Base-by-base conservation (phyloP, 2,888 invertebrate species). In the Coelogynopora nodosa region DNA sequence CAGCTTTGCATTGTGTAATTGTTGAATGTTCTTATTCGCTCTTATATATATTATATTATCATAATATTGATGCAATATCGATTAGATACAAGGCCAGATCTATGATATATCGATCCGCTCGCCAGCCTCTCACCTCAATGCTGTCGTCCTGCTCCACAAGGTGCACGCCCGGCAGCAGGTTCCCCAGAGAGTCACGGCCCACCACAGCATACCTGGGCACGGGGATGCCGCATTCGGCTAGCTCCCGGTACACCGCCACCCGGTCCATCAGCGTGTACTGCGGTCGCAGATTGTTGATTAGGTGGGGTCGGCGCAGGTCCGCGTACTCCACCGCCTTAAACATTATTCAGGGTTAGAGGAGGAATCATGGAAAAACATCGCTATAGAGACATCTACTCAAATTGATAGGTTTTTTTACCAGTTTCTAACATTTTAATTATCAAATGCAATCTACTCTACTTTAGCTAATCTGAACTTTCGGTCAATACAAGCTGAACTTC, bases 301-400 rank as follows among this genome's bases (percentile, higher is more conserved):
- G 95, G 91, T 97, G 98, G 0, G 99, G 98, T 92, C 95, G 95
- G 89, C 97, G 94, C 87, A 98, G 93, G 90, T 95, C 95, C 86
- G 97, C 95, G 93, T 99, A 99, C 90, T 95, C 95, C 90, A 98
- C 97, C 30, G 98, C 98, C 93, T 98, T 98, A 91, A 97, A 96
- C 88, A 99, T 93, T 0, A 99, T 99, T 93, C 99, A 99, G 67
- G 98, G 98, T 93, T 97, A 96, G 0, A 97, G 98, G 92, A 98
- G 97, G 92, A 98, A 98, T 86, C 98, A 97, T 90, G 99, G 96
- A 83, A 99, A 94, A 91, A 98, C 98, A 93, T 99, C 98, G 91
- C 97, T 97, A 85, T 95, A 93, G 0, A 98, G 98, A 99, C 99
- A 99, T 91, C 97, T 95, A n/a, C n/a, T n/a, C n/a, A n/a, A n/a